phyloP scores from a whole-genome alignment of 1,140 invertebrate genomes.

The Venustaconcha ellipsiformis region DNA sequence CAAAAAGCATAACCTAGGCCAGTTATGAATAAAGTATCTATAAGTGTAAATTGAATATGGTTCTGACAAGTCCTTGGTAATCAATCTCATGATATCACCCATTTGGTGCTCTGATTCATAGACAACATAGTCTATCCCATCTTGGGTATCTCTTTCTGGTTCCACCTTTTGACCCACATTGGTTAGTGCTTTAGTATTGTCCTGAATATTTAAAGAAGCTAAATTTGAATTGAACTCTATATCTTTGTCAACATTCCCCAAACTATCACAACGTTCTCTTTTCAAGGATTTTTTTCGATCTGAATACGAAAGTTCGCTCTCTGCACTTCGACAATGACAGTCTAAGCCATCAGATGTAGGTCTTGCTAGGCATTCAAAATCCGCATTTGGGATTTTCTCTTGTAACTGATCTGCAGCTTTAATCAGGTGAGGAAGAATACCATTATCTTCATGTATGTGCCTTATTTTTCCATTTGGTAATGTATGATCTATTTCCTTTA shows the following conservation, averaged over 20 bases:
- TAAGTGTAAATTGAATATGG: conserved; percentile 99
- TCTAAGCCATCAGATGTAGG: conserved; percentile 24
- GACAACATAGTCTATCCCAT: conserved; percentile 71
- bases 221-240: conserved; percentile 7
- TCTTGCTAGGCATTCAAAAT: conserved; percentile 25
- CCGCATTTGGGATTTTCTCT: conserved; percentile 17
- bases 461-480: conserved; percentile 43
- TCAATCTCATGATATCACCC: conserved; percentile 97
- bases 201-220: conserved; percentile 19
- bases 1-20: conserved; percentile 98
- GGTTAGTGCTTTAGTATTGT: conserved; percentile 4
- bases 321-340: conserved; percentile 22
- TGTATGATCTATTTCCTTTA: conserved; percentile 14
- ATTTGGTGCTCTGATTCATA: conserved; percentile 92
- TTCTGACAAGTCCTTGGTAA: conserved; percentile 98
- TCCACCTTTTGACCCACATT: conserved; percentile 2
- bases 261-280: too few relatives aligned
- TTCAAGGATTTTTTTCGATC: too few relatives aligned
- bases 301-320: too few relatives aligned
- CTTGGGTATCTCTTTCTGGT: conserved; percentile 28
- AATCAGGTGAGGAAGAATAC: conserved; percentile 33
- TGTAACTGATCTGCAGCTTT: conserved; percentile 17
- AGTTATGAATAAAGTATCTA: conserved; percentile 99
- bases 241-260: not conserved
- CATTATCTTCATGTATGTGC: conserved; percentile 45